Evolutionary conservation across 2,113 vertebrate species (phyloP), one percentile per base, ranked within the genome.

Genomic region (Alosa alosa): DNA sequence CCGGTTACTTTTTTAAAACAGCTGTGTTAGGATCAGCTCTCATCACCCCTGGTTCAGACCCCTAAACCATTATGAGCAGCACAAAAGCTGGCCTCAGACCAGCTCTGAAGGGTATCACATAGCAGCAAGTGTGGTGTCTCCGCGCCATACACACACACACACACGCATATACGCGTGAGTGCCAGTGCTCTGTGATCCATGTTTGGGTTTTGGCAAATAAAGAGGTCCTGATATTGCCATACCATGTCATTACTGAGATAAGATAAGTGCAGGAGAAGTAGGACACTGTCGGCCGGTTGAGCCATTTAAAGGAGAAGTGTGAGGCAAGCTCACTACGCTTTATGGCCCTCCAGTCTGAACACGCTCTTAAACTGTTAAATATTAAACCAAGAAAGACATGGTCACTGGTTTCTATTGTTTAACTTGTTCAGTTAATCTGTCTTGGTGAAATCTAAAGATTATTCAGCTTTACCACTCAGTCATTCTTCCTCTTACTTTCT

Each of bases 201-300:
- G 86, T 81, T 88, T 89, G 90, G 41, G 20, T 81, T 91, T 89
- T 81, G 84, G 87, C 87, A 91, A 92, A 92, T 92, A 92, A 88
- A 90, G 72, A 5, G 72, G 90, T 90, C 90, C 89, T 91, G 84
- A 89, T 89, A 86, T 88, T 90, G 90, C 86, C 72, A 39, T 78
- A 36, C 72, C 18, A 3, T 82, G 87, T 88, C 90, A 86, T 90
- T 93, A 49, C 87, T 55, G 81, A 81, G 93, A 94, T 94, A 90
- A 94, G 93, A 93, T 92, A 90, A 91, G 83, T 83, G 11, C 83
- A 47, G 15, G 82, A 64, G 49, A 88, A 88, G 68, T 83, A 81
- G 87, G 55, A 49, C 81, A 31, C 41, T 50, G 60, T 4, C 68
- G 87, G 25, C 0, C 22, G 47, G 82, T 78, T 39, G 72, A 78